A percentile compares a stretch with the other conserved stretches of the same genome.
phyloP scores from a whole-genome alignment of 2,888 invertebrate genomes.

The Microctonus aethiopoides region DNA sequence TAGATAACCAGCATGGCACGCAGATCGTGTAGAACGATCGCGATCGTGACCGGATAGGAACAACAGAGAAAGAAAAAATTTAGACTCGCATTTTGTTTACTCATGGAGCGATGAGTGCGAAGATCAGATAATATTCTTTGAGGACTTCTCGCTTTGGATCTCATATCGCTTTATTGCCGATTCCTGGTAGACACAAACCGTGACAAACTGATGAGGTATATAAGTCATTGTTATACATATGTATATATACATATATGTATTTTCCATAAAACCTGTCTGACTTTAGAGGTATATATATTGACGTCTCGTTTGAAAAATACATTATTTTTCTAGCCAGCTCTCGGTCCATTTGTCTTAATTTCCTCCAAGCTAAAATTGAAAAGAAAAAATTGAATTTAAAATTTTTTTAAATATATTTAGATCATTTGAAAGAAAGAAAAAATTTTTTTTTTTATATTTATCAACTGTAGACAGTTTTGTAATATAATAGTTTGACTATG shows the following conservation, averaged over 20 bases:
- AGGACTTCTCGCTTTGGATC: background rate
- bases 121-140: conserved; percentile 33
- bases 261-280: background rate
- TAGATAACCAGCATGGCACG: conserved; percentile 50
- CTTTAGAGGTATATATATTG: background rate
- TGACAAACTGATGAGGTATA: conserved; percentile 1
- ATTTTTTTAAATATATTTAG: background rate
- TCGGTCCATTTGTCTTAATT: conserved; percentile 17
- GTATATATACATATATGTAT: too few species aligned
- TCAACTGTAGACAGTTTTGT: too few species aligned
- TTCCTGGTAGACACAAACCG: conserved; percentile 46
- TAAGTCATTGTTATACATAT: conserved; percentile 6
- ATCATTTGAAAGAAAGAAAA: conserved; percentile 7
- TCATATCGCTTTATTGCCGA: conserved; percentile 20
- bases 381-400: too few species aligned
- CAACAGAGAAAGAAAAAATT: conserved; percentile 7
- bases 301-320: conserved; percentile 11
- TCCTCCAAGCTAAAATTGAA: background rate
- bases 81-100: conserved; percentile 52
- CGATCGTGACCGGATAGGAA: conserved; percentile 57
- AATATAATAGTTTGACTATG: too few species aligned
- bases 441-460: too few species aligned
- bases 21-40: conserved; percentile 58
- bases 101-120: conserved; percentile 36
- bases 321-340: background rate